Evolutionary conservation across 2,888 invertebrate genomes (phyloP), one percentile per base, ranked within the genome.

Genomic region (Phymatocera aterrima): DNA sequence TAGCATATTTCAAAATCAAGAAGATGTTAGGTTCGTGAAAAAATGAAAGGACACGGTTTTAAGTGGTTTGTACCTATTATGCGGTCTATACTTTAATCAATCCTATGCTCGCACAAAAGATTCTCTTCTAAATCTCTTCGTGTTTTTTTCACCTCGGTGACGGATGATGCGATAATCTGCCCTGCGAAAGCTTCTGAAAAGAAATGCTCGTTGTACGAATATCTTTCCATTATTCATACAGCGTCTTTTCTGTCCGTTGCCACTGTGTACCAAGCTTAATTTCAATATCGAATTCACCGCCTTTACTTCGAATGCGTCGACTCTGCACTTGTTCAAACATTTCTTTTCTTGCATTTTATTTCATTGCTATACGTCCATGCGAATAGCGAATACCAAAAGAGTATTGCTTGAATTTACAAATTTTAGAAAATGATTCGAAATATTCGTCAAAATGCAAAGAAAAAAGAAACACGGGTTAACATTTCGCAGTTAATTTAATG

Each of bases 211-310:
- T 72, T 51, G 72, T 51, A 72, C 34, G 72, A 72, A 72, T 51
- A 72, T 72, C 72, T 34, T 12, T 72, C 72, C 72, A 72, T 72
- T 72, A 72, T 72, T 72, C 72, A 72, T 72, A 72, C 48, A 34
- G 12, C 48, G 51, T 43, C 18, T 18, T 48, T 18, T 15, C 18
- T 72, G 51, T 31, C 34, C 34, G 70, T 51, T 51, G 72, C 48
- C 51, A 51, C 72, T 72, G 34, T 72, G 72, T 51, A 72, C 72
- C 34, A 51, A 72, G 34, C 31, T 72, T 72, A 72, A 72, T 72
- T 72, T 72, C 34, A 48, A 72, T 72, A 72, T 72, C 2, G 34
- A 72, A 51, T 72, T 51, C 8, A 8, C 10, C 34, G 21, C 24
- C 18, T n/a, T n/a, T n/a, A n/a, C n/a, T 64, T 24, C 28, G 46